These are phyloP conservation scores for Morpho helenor DNA, from an alignment of 2,888 invertebrate species.

Conservation along the genomic window DNA sequence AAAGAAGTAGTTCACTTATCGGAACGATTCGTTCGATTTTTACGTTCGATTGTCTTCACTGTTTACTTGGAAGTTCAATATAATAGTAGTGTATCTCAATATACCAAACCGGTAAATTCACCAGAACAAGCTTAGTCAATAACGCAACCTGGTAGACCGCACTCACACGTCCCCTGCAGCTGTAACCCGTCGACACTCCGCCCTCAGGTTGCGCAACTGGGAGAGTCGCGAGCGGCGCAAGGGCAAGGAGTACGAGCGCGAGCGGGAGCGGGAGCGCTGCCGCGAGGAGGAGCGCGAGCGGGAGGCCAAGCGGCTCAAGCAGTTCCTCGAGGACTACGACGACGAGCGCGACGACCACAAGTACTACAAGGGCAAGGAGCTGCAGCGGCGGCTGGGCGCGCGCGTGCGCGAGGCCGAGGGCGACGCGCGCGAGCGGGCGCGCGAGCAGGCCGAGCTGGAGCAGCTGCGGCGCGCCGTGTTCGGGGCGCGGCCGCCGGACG, in stretches of 20 bases:
- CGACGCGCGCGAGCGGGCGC: slow-evolving; percentile 93
- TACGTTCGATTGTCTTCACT: too few species aligned
- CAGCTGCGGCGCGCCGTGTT: slow-evolving; percentile 76
- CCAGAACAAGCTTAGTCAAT: too few species aligned
- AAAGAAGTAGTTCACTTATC: too few species aligned
- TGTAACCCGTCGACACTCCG: neutral
- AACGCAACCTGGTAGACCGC: too few species aligned
- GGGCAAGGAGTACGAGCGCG: slow-evolving; percentile 93
- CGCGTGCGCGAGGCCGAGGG: slow-evolving; percentile 95
- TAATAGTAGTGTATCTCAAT: too few species aligned
- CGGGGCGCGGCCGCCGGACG: slow-evolving; percentile 80
- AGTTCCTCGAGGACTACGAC: slow-evolving; percentile 99
- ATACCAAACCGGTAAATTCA: too few species aligned
- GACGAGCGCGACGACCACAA: slow-evolving; percentile 98
- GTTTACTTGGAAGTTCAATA: too few species aligned
- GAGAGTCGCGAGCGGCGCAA: slow-evolving; percentile 94
- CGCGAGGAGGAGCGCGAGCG: slow-evolving; percentile 92
- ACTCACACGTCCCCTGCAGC: too few species aligned
- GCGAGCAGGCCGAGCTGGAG: slow-evolving; percentile 93
- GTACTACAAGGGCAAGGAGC: slow-evolving; percentile 94
- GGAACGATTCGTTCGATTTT: too few species aligned
- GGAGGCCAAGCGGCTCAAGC: slow-evolving; percentile 96
- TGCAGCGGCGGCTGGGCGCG: slow-evolving; percentile 93
- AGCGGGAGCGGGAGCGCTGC: slow-evolving; percentile 85
- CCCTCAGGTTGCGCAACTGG: slow-evolving; percentile 81